Percentiles rank a stretch among this genome's conserved stretches.
phyloP scores from a whole-genome alignment of 2,113 vertebrate genomes.

The Ptilorrhoa leucosticta region DNA sequence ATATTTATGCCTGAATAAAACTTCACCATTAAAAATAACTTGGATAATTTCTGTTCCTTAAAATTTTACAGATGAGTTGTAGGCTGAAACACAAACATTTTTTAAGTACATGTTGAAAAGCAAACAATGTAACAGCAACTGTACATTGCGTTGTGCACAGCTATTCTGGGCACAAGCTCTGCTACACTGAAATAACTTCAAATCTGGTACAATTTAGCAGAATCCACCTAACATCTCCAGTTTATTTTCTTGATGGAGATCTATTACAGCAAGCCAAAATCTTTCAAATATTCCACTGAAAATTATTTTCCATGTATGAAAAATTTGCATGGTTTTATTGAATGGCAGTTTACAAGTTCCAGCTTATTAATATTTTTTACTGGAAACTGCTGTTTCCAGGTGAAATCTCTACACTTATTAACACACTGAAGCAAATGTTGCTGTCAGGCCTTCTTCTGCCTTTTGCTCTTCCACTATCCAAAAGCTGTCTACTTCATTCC shows the following conservation, averaged over 20 bases:
- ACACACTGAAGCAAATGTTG: background rate
- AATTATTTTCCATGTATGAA: background rate
- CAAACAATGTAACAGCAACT: background rate
- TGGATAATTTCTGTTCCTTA: background rate
- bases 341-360: background rate
- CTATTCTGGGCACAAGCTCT: background rate
- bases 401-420: background rate
- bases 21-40: conserved; percentile 23
- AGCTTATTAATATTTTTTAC: background rate
- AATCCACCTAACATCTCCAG: background rate
- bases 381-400: background rate
- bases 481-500: background rate
- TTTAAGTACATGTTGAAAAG: background rate
- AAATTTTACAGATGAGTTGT: conserved; percentile 26
- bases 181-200: background rate
- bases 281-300: background rate
- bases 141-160: background rate
- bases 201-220: background rate
- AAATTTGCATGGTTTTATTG: background rate
- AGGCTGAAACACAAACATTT: conserved; percentile 13
- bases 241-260: background rate
- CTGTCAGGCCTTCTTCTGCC: background rate
- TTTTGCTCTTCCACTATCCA: background rate
- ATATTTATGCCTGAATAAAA: conserved; percentile 19
- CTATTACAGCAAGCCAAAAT: background rate